phyloP scores from a whole-genome alignment of 2,113 vertebrate species.

The Entomyzon cyanotis region DNA sequence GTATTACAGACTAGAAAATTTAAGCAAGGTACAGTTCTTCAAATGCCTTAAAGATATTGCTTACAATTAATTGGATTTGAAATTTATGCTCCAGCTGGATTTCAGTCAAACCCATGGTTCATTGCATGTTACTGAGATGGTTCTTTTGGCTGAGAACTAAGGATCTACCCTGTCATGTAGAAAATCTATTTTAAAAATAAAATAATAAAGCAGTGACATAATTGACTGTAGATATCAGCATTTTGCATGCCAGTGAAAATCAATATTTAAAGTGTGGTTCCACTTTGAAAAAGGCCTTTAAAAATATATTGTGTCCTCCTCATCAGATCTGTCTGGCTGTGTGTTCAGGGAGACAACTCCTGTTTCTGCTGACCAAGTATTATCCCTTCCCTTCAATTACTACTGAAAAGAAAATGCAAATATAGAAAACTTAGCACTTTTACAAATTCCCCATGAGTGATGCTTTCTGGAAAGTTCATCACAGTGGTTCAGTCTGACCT shows the following conservation, averaged over 20 bases:
- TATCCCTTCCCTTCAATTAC: background rate
- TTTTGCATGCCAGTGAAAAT: constrained; percentile 38
- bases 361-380: constrained; percentile 41
- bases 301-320: constrained; percentile 3
- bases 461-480: background rate
- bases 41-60: constrained; percentile 37
- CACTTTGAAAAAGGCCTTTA: constrained; percentile 8
- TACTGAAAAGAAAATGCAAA: background rate
- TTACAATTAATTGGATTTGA: constrained; percentile 60
- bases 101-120: constrained; percentile 58
- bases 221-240: constrained; percentile 45
- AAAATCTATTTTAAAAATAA: constrained; percentile 63
- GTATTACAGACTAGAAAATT: background rate
- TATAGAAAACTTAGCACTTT: background rate
- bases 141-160: constrained; percentile 59
- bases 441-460: background rate
- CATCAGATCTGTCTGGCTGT: background rate
- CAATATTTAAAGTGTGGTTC: constrained; percentile 51
- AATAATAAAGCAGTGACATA: constrained; percentile 40
- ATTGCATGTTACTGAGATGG: constrained; percentile 54
- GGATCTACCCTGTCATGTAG: constrained; percentile 16
- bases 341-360: background rate
- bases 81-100: constrained; percentile 47
- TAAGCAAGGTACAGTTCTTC: constrained; percentile 25
- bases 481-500: background rate